Base-by-base conservation (phyloP, 2,888 invertebrate genomes). In the Nomada goodeniana region DNA sequence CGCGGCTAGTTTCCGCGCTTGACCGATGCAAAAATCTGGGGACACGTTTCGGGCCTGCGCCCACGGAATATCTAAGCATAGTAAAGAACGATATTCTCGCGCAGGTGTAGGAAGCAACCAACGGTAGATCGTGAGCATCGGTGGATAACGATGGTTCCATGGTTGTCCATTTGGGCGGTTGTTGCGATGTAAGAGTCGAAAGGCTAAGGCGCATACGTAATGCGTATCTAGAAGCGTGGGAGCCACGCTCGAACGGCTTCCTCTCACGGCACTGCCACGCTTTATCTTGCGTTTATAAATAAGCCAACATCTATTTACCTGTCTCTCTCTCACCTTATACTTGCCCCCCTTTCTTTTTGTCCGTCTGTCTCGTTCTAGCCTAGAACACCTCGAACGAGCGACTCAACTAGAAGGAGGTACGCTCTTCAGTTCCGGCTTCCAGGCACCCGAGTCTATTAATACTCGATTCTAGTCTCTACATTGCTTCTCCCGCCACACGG, bases 381-480 rank as follows among this genome's bases (percentile, higher is more conserved):
- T 63, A 65, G 53, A 52, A 67, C 78, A 68, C 74, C 69, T 69
- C 67, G 79, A 75, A 74, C 74, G 76, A 65, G 55, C 52, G 74
- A 74, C 65, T 67, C 69, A 57, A 71, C 72, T 80, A 81, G 73
- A 89, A 90, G 88, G 86, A 90, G 90, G 89, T 89, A 83, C 81
- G 86, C 79, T 86, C 79, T 87, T 89, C 89, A 90, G 92, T 92
- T 92, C 92, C 92, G 92, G 92, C 92, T 92, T 92, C 92, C 92
- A 92, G 90, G 89, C 89, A 89, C 86, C 88, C 86, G 86, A 90
- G 88, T 91, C 91, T 92, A 92, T 92, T 92, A 92, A 92, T 92
- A 92, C 90, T 90, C 89, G 87, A 89, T 90, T 89, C 77, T 79
- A 69, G 71, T 73, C 80, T 79, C 78, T 80, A 68, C 79, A 80